Evolutionary conservation across 2,797 vertebrate species (phyloP), one percentile per base, ranked within the genome.

Genomic region (Babyrousa celebensis): DNA sequence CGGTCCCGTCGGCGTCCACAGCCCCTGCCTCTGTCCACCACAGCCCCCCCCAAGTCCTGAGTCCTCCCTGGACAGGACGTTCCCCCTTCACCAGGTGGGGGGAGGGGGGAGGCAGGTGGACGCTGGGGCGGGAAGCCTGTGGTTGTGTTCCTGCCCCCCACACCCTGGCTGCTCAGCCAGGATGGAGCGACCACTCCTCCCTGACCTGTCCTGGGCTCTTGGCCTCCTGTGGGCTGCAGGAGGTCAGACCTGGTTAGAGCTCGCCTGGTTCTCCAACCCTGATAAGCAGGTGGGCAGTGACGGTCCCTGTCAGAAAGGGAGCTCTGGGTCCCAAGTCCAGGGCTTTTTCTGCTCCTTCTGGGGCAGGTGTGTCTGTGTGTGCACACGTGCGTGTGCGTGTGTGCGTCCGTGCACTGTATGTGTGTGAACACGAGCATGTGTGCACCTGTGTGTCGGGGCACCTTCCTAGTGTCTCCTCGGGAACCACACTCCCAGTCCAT

Each of bases 31-130:
- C 17, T 12, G 10, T 54, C 48, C 48, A 2, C 48, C n/a, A 48
- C 4, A 16, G 48, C 27, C 48, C 48, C 0, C 0, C 43, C 52
- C 15, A 29, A 5, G 16, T n/a, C 27, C 74, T 0, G 0, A 27
- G 72, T 20, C 2, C 27, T 18, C 16, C 16, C 16, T 54, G 74
- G 27, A n/a, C 17, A 54, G 16, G 48, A 36, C 36, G 36, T 36
- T 36, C 3, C 36, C 36, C 36, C 9, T 77, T 77, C 48, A 18
- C 16, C 74, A 54, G 74, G 18, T 2, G 52, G 48, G 27, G 18
- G 17, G 48, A 54, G 18, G 17, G 10, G 27, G 48, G n/a, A n/a
- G 43, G 74, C 48, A 20, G 16, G 5, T 54, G 48, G 74, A 12
- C 6, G 74, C 74, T 75, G 43, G 29, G 43, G 18, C 74, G 12